phyloP scores from a whole-genome alignment of 23 tunicate genomes.

The Clavelina lepadiformis region DNA sequence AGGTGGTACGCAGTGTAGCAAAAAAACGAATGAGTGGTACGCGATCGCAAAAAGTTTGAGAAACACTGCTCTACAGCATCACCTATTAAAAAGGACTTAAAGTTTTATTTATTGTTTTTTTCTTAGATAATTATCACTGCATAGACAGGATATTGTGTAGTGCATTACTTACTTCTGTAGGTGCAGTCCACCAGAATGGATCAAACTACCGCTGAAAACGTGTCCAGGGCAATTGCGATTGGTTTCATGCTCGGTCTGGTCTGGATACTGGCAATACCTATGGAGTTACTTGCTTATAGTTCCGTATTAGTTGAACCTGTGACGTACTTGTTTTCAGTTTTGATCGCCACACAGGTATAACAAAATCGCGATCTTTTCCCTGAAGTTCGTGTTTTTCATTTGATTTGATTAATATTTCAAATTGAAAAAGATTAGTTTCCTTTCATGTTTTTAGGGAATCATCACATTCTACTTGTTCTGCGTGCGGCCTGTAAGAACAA shows the following conservation, averaged over 20 bases:
- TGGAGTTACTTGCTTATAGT: conserved; percentile 8
- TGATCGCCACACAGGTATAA: conserved; percentile 17
- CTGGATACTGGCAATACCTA: conserved; percentile 16
- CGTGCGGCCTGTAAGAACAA: neutral
- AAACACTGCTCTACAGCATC: no score
- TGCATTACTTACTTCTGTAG: conserved; percentile 2
- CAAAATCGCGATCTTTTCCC: neutral
- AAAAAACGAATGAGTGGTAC: no score
- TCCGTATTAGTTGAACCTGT: conserved; percentile 8
- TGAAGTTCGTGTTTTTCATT: neutral
- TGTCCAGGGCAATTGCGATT: conserved; percentile 8
- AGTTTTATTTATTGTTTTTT: no score
- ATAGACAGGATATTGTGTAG: no score
- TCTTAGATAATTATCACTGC: no score
- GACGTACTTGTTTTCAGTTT: conserved; percentile 6
- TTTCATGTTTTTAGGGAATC: conserved; percentile 19
- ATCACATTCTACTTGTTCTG: conserved; percentile 18
- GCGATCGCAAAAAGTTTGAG: no score
- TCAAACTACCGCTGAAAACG: neutral
- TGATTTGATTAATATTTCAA: conserved; percentile 4
- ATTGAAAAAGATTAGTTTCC: neutral
- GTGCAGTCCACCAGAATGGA: conserved; percentile 1
- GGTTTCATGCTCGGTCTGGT: conserved; percentile 8
- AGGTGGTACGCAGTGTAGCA: no score
- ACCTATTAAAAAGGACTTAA: no score